Percentiles rank a stretch among this genome's conserved stretches.
Conservation (phyloP, 92 coral and sea anemone species). For the Phenganax stokvisi region DNA sequence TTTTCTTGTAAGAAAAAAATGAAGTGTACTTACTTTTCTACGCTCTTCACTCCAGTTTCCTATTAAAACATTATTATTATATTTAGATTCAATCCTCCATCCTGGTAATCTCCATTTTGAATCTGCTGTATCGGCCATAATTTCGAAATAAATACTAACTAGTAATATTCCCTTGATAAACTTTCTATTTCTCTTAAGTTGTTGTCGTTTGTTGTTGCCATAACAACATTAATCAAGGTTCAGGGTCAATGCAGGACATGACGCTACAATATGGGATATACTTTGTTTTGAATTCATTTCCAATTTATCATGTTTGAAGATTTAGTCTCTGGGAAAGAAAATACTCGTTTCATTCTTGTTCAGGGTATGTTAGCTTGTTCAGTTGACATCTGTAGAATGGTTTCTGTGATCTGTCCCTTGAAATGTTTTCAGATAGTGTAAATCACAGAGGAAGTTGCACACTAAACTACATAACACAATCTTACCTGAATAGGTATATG, state of each 20-base stretch:
- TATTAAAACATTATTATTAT: conserved; percentile 70
- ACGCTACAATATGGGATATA: neutral
- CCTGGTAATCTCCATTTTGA: conserved; percentile 85
- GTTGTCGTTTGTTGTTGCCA: neutral
- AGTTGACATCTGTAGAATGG: neutral
- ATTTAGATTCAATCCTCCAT: conserved; percentile 90
- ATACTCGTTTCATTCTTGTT: conserved; percentile 58
- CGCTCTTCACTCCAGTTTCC: conserved; percentile 97
- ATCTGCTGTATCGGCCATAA: conserved; percentile 59
- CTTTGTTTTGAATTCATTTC: neutral
- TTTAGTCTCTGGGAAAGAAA: conserved; percentile 68
- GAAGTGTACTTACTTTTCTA: conserved; percentile 53
- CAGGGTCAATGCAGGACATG: neutral
- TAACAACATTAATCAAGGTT: conserved; percentile 4
- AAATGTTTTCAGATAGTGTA: conserved; percentile 14
- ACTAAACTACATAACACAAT: conserved; percentile 25
- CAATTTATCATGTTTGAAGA: conserved; percentile 56
- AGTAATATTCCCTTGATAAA: neutral
- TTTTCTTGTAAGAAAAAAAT: neutral
- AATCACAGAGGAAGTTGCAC: conserved; percentile 20
- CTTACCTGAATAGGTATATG: conserved; percentile 24
- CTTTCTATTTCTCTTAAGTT: neutral
- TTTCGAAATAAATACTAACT: neutral
- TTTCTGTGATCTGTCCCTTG: neutral
- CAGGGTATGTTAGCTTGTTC: conserved; percentile 56